Conservation (phyloP, 2,888 invertebrate species). For the Protodeltote pygarga region DNA sequence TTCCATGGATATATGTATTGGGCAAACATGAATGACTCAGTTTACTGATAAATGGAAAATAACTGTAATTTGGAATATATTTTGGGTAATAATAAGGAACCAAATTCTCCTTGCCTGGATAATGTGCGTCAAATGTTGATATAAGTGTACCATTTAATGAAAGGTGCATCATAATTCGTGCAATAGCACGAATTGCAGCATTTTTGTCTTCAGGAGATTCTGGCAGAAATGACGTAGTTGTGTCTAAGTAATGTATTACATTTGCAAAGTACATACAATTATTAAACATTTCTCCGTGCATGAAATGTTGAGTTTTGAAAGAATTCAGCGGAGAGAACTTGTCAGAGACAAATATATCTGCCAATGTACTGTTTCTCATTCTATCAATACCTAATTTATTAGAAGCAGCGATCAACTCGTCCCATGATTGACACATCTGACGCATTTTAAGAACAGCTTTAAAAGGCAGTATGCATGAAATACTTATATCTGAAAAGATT, state of each 20-base stretch:
- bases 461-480: too few relatives aligned
- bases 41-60: conserved; percentile 25
- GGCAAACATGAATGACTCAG: conserved; percentile 15
- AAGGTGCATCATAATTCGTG: conserved; percentile 28
- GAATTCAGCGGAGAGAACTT: conserved; percentile 27
- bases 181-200: conserved; percentile 15
- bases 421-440: conserved; percentile 28
- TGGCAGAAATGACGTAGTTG: conserved; percentile 19
- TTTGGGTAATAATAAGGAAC: too few relatives aligned
- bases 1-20: conserved; percentile 12
- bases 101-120: background rate
- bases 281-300: conserved; percentile 13
- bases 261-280: conserved; percentile 10
- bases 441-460: conserved; percentile 22
- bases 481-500: background rate
- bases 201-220: conserved; percentile 5
- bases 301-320: conserved; percentile 17
- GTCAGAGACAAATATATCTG: conserved; percentile 17
- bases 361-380: conserved; percentile 7
- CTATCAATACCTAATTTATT: conserved; percentile 12
- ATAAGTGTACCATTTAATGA: conserved; percentile 17
- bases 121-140: too few relatives aligned
- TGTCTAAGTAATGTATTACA: conserved; percentile 20
- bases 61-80: too few relatives aligned
- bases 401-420: conserved; percentile 26